A percentile compares a stretch with the other conserved stretches of the same genome.
Conservation (phyloP, 2,888 invertebrate species). For the Aporophyla lueneburgensis region DNA sequence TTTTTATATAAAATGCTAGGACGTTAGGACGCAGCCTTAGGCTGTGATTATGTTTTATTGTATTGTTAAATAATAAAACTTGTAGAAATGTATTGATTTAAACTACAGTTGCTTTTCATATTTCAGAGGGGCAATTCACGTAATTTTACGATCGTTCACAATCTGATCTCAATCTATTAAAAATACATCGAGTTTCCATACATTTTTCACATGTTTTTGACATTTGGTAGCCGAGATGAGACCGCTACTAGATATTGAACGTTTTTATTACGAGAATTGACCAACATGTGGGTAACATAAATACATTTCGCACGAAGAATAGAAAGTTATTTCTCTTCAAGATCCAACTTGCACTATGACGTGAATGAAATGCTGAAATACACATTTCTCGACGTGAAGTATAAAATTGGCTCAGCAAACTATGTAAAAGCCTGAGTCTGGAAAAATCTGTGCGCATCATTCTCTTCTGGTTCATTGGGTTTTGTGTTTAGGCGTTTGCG, state of each 20-base stretch:
- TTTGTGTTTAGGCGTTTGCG: constrained; percentile 75
- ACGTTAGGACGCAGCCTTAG: no score
- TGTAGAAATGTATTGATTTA: background rate
- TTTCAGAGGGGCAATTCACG: no score
- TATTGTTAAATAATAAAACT: no score
- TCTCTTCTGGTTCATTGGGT: constrained; percentile 75
- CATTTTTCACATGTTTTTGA: no score
- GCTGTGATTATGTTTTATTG: background rate
- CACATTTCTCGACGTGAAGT: constrained; percentile 47
- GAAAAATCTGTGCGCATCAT: constrained; percentile 74
- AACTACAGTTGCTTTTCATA: background rate
- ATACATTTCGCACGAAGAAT: background rate
- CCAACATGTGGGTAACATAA: no score
- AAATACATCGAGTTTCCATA: no score
- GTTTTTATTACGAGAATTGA: no score
- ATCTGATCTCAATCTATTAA: no score
- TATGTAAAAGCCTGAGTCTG: constrained; percentile 64
- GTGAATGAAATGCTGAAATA: constrained; percentile 44
- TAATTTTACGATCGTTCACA: no score
- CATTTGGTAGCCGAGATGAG: no score
- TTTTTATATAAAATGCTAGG: no score
- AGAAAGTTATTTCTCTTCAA: background rate
- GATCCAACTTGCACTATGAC: constrained; percentile 19
- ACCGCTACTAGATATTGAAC: no score
- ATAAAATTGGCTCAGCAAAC: constrained; percentile 65